These are phyloP conservation scores for Arizona elegans DNA, from an alignment of 2,113 vertebrate genomes.

Conservation along the genomic window DNA sequence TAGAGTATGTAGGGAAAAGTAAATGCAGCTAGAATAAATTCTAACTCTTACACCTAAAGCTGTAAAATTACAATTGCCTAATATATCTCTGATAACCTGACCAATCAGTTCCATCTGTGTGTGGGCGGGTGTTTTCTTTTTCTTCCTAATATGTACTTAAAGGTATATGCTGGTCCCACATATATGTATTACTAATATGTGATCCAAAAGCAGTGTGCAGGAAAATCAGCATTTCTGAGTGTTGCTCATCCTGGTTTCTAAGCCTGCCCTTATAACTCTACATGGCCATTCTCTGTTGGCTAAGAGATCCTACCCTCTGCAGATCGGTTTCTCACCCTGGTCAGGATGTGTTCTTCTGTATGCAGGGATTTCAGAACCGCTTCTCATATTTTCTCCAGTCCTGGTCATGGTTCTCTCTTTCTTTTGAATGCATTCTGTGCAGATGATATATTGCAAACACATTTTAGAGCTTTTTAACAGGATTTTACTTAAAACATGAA, in stretches of 20 bases:
- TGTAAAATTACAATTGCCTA: background rate
- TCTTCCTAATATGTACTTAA: background rate
- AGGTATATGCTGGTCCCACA: background rate
- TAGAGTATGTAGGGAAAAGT: background rate
- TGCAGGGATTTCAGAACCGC: background rate
- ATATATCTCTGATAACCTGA: background rate
- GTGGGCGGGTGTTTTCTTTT: background rate
- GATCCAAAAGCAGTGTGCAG: background rate
- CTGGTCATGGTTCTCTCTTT: background rate
- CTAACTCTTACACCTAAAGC: background rate
- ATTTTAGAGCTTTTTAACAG: conserved; percentile 6
- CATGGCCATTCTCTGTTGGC: background rate
- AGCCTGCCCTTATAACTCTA: background rate
- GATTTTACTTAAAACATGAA: conserved; percentile 20
- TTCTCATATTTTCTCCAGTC: background rate
- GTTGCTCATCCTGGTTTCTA: background rate
- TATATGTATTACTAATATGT: background rate
- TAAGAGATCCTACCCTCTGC: background rate
- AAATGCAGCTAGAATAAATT: background rate
- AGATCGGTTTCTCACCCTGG: background rate
- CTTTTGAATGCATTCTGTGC: background rate
- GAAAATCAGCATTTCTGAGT: background rate
- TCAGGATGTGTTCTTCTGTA: background rate
- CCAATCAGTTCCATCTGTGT: background rate
- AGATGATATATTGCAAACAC: background rate